phyloP scores from a whole-genome alignment of 2,888 invertebrate species.

The Autographa gamma region DNA sequence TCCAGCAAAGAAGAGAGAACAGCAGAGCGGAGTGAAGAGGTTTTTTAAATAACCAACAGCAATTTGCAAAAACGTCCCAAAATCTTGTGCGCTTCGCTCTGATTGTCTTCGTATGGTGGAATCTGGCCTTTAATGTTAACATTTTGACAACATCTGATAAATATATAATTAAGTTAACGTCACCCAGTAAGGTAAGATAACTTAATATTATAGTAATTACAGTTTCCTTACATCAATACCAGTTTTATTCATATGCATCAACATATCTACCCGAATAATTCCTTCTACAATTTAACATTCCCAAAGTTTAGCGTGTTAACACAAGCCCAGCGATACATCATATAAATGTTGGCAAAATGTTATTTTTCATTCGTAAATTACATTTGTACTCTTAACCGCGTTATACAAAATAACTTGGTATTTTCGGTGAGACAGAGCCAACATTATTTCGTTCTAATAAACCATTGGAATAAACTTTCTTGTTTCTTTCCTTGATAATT shows the following conservation, averaged over 20 bases:
- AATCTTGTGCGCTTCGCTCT: no score
- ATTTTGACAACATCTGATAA: no score
- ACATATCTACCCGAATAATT: not conserved
- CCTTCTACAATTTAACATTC: not conserved
- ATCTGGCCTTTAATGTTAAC: no score
- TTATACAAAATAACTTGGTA: slow-evolving; percentile 56
- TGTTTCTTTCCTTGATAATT: slow-evolving; percentile 46
- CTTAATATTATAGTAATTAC: not conserved
- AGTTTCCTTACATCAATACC: not conserved
- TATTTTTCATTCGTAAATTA: slow-evolving; percentile 80
- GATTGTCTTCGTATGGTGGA: no score
- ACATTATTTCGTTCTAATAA: slow-evolving; percentile 68
- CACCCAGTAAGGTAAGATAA: not conserved
- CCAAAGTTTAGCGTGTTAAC: slow-evolving; percentile 26
- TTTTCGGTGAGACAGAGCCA: slow-evolving; percentile 69
- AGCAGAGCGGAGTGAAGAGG: no score
- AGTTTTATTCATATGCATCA: not conserved
- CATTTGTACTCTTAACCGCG: slow-evolving; percentile 70
- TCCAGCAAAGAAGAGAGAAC: no score
- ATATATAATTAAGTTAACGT: no score
- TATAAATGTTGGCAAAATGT: slow-evolving; percentile 60
- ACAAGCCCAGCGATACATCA: slow-evolving; percentile 46
- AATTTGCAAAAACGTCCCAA: no score
- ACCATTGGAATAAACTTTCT: slow-evolving; percentile 54
- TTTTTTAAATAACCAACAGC: no score